Base-by-base conservation (phyloP, 2,797 vertebrate species). In the Chrosomus eos region DNA sequence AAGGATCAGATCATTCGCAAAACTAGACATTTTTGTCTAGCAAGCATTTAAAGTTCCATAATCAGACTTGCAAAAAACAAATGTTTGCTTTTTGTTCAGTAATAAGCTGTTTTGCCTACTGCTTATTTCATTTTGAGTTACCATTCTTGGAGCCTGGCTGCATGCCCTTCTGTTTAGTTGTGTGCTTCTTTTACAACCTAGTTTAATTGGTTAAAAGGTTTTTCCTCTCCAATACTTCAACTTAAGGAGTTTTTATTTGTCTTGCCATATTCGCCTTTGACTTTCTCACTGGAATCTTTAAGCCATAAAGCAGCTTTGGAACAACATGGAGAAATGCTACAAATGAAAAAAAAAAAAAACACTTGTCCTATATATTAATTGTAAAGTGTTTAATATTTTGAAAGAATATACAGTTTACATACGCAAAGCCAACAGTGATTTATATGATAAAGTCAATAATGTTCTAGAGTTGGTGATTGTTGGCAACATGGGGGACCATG, bases 1-100 rank as follows among this genome's bases (percentile, higher is more conserved):
- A 23, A 18, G 14, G 3, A 79, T 70, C 70, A 82, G 43, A 58
- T 86, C 28, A 74, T 53, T 82, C 16, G 62, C 19, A 80, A 64
- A 80, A 70, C 51, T 28, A 26, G 21, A 64, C 38, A 48, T 51
- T 82, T 66, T 68, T 68, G 38, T 11, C 36, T 28, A 13, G 9
- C 43, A 10, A 2, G 1, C n/a, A 19, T 66, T 38, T 38, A 9
- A 68, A 33, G 43, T 66, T 43, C 18, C 9, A 43, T 26, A 26
- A 40, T 23, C 60, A 48, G 40, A 26, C 28, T 78, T 10, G 1
- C 58, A n/a, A 76, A 77, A 62, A 40, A 0, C 7, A 19, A 60
- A 40, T 8, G 7, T 60, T 72, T 38, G 16, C 16, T 36, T 75
- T 64, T 64, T 78, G 5, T 26, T 62, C 26, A 28, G 14, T 28